A percentile compares a stretch with the other conserved stretches of the same genome.
Conservation (phyloP, 1,140 invertebrate genomes). For the Cheumatopsyche charites region DNA sequence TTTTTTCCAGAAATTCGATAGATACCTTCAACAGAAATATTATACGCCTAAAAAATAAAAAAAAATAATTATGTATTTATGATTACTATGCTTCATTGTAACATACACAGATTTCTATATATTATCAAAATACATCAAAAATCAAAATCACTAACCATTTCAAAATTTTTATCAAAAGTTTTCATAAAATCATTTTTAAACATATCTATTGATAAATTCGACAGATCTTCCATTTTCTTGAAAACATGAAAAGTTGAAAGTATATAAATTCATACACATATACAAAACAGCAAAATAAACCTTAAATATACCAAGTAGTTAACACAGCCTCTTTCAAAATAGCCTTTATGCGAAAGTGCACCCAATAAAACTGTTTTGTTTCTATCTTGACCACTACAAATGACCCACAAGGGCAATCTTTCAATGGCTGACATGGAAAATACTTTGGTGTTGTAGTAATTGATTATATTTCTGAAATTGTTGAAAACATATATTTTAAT, state of each 20-base stretch:
- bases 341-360: constrained; percentile 53
- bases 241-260: constrained; percentile 5
- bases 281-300: constrained; percentile 8
- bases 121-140: too few relatives aligned
- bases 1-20: constrained; percentile 43
- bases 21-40: constrained; percentile 33
- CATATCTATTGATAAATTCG: constrained; percentile 41
- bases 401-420: constrained; percentile 55
- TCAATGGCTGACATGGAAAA: constrained; percentile 49
- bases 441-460: constrained; percentile 53
- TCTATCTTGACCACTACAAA: constrained; percentile 53
- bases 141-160: too few relatives aligned
- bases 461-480: constrained; percentile 56
- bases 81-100: constrained; percentile 10
- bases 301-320: constrained; percentile 49
- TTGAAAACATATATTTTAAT: neutral
- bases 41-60: constrained; percentile 26
- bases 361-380: constrained; percentile 53
- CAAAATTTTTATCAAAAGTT: too few relatives aligned
- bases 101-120: constrained; percentile 41
- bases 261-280: too few relatives aligned
- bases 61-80: neutral
- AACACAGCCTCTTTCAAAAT: constrained; percentile 57
- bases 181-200: too few relatives aligned
- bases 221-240: constrained; percentile 32